Percentiles rank a stretch among this genome's conserved stretches.
Evolutionary conservation across 2,888 invertebrate species (phyloP).

Genomic region (Sturmia bella): DNA sequence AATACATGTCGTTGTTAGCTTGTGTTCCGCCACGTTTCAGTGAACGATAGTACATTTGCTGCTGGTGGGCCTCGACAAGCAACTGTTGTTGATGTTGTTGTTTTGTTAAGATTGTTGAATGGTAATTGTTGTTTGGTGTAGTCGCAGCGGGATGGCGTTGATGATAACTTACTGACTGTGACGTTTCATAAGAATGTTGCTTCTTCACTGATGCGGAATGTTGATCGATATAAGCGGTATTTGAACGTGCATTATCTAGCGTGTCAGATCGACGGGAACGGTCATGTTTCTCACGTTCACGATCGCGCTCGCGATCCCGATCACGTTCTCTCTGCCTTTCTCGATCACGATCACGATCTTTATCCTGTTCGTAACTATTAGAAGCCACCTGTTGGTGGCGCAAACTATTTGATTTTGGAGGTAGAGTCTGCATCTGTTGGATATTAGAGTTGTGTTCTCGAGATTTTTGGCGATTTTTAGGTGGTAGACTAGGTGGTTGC

Average conservation of each 20-base stretch:
- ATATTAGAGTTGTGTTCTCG: slow-evolving; percentile 77
- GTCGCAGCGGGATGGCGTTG: slow-evolving; percentile 72
- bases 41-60: slow-evolving; percentile 81
- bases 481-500: slow-evolving; percentile 81
- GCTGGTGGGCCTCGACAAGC: slow-evolving; percentile 74
- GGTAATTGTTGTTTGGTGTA: slow-evolving; percentile 72
- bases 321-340: slow-evolving; percentile 74
- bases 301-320: slow-evolving; percentile 19
- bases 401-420: slow-evolving; percentile 79
- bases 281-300: slow-evolving; percentile 73
- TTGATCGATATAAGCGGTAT: slow-evolving; percentile 78
- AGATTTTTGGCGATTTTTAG: slow-evolving; percentile 81
- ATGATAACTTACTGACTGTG: slow-evolving; percentile 77
- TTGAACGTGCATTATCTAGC: slow-evolving; percentile 77
- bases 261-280: slow-evolving; percentile 78
- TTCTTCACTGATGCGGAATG: slow-evolving; percentile 74
- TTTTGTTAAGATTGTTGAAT: slow-evolving; percentile 73
- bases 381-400: slow-evolving; percentile 77
- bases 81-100: slow-evolving; percentile 74
- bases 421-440: slow-evolving; percentile 79
- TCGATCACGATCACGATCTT: slow-evolving; percentile 72
- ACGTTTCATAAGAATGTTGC: slow-evolving; percentile 78
- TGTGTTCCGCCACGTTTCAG: slow-evolving; percentile 81
- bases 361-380: slow-evolving; percentile 78
- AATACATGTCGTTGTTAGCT: slow-evolving; percentile 86